Base-by-base conservation (phyloP, 2,113 vertebrate species). In the Leptosomus discolor region DNA sequence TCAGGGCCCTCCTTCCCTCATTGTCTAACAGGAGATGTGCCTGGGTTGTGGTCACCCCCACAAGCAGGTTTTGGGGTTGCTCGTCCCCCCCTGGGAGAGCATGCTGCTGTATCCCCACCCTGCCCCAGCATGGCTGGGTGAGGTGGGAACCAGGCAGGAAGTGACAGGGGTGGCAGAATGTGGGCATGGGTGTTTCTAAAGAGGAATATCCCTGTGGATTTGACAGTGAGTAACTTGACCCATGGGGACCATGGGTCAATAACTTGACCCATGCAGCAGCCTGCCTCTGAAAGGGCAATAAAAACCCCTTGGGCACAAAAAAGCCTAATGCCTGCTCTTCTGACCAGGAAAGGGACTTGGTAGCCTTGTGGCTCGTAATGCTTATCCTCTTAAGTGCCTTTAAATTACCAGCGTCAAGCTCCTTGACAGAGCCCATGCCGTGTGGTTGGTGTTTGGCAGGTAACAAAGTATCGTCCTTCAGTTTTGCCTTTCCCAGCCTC, bases 21-120 rank as follows among this genome's bases (percentile, higher is more conserved):
- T 5, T 1, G 3, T 8, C 22, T 7, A 29, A 3, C 3, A 1
- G 12, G 46, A 61, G 37, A 32, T 0, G 0, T 23, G 48, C 6
- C 39, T 64, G 43, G 10, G 21, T 12, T 7, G 43, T 7, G 17
- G 19, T 18, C 18, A 22, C n/a, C 48, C 26, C 10, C 29, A 8
- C 29, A 11, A 20, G 51, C 27, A 15, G 17, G 2, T 43, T 29
- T 53, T 32, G 36, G 60, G 74, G 15, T 8, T 54, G n/a, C 8
- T 21, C n/a, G 41, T 83, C 36, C 0, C 50, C 43, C 17, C 11
- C 15, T 1, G 15, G n/a, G 39, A 22, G 41, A 17, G 12, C 5
- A 2, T 27, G 43, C 8, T 41, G 8, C 5, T 41, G 36, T 26
- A 8, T 16, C 7, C 14, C 32, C 8, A 12, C 22, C 3, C 32